Evolutionary conservation across 2,113 vertebrate genomes (phyloP), one percentile per base, ranked within the genome.

Genomic region (Lepisosteus osseus): DNA sequence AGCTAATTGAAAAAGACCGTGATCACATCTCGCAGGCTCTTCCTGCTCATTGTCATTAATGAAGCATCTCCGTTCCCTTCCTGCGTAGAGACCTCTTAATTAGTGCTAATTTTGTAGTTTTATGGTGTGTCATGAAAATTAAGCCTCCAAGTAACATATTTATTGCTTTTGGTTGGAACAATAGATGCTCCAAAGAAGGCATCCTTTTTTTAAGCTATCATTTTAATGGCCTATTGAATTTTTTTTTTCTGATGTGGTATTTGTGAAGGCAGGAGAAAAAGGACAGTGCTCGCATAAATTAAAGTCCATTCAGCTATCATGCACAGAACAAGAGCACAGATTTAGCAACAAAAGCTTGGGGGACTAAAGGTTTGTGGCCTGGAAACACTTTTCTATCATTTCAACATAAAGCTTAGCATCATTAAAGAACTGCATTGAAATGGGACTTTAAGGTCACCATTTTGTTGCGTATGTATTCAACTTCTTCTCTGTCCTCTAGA

Each of bases 261-360:
- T 59, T 59, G 12, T 15, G n/a, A 13, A n/a, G 14, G 57, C 42
- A n/a, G 47, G 14, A 7, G 29, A 42, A 7, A 42, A 7, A 65
- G 29, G 6, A 41, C 42, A 7, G 5, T 8, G 40, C 11, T 65
- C 29, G 14, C 41, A 7, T 40, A 44, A 66, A 72, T 59, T 4
- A 47, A 78, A 74, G 67, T 43, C 72, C 80, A 54, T 76, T 79
- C 29, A 73, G 65, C 61, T 44, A 56, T 81, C 77, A 77, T 77
- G 7, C 69, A 54, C 55, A 69, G 12, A 61, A 7, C 6, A 57
- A 79, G 64, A 77, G 77, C 62, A 56, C 63, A 70, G 73, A 73
- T 70, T 64, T 44, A 61, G 7, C 61, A 43, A 70, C 64, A 74
- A 74, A 77, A 73, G 51, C 59, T 44, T 9, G 9, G 17, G 64